Percentiles rank a stretch among this genome's conserved stretches.
Evolutionary conservation across 35 echinoderm and acorn worm genomes (phyloP).

Genomic region (Patiria miniata): DNA sequence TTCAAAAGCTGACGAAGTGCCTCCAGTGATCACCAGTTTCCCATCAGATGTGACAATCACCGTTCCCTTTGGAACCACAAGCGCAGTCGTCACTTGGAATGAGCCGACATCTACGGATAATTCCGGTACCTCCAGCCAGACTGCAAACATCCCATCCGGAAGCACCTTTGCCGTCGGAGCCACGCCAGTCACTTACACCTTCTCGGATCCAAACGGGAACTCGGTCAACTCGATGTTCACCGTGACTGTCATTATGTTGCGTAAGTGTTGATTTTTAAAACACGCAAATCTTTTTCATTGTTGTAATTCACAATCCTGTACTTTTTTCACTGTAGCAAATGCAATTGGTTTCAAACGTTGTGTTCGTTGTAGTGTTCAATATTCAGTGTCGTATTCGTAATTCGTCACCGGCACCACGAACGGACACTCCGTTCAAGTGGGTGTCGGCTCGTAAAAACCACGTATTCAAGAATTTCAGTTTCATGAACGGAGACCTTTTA

Average conservation of each 20-base stretch:
- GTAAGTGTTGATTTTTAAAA: not conserved
- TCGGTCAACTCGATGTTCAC: not conserved
- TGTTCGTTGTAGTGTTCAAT: conserved; percentile 32
- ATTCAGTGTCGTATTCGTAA: conserved; percentile 8
- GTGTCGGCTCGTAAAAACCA: too few species aligned
- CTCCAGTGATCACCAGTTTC: conserved; percentile 60
- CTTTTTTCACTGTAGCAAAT: not conserved
- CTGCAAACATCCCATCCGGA: not conserved
- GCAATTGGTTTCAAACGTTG: not conserved
- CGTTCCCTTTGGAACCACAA: conserved; percentile 17
- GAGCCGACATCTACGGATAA: conserved; percentile 80
- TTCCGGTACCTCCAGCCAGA: conserved; percentile 20
- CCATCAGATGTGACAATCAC: conserved; percentile 41
- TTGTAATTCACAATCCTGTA: not conserved
- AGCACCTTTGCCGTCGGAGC: conserved; percentile 21
- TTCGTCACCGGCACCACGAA: not conserved
- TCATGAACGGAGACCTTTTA: too few species aligned
- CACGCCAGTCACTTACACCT: conserved; percentile 45
- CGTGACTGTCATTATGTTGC: conserved; percentile 18
- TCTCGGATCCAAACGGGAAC: conserved; percentile 40
- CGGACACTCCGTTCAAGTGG: too few species aligned
- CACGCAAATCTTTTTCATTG: too few species aligned
- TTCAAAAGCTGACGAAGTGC: conserved; percentile 14
- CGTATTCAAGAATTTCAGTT: too few species aligned
- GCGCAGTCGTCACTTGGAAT: conserved; percentile 51